Percentiles rank a stretch among this genome's conserved stretches.
These are phyloP conservation scores for Brachyopa scutellaris DNA, from an alignment of 2,888 invertebrate genomes.

Conservation along the genomic window DNA sequence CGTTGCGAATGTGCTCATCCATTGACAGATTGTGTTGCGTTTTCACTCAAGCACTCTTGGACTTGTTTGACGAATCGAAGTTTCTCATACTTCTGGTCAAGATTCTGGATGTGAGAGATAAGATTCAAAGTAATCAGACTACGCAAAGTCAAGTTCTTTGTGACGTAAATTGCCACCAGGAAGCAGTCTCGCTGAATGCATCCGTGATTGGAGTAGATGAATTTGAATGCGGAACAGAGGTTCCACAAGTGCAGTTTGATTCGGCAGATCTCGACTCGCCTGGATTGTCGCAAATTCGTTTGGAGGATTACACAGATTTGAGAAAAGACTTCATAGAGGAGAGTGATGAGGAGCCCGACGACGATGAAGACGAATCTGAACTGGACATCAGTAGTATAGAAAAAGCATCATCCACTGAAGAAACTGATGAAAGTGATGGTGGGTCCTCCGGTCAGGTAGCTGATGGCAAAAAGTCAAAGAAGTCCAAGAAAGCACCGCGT, in stretches of 20 bases:
- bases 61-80: conserved; percentile 76
- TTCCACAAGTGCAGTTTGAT: conserved; percentile 1
- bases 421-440: conserved; percentile 9
- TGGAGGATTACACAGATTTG: conserved; percentile 48
- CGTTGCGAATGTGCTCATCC: conserved; percentile 78
- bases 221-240: conserved; percentile 11
- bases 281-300: conserved; percentile 67
- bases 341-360: conserved; percentile 50
- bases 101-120: conserved; percentile 21
- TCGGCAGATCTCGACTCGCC: conserved; percentile 72
- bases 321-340: conserved; percentile 44
- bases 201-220: conserved; percentile 56
- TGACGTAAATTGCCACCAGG: too few species aligned
- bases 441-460: neutral
- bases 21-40: conserved; percentile 77
- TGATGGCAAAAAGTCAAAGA: conserved; percentile 1
- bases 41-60: conserved; percentile 78
- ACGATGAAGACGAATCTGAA: conserved; percentile 67
- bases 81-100: conserved; percentile 76
- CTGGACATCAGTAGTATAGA: conserved; percentile 15
- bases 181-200: conserved; percentile 68
- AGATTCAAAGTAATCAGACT: neutral
- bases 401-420: neutral
- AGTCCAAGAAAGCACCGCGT: too few species aligned
- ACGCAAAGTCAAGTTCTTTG: conserved; percentile 9